Evolutionary conservation across 2,113 vertebrate genomes (phyloP), one percentile per base, ranked within the genome.

Genomic region (Albula glossodonta): DNA sequence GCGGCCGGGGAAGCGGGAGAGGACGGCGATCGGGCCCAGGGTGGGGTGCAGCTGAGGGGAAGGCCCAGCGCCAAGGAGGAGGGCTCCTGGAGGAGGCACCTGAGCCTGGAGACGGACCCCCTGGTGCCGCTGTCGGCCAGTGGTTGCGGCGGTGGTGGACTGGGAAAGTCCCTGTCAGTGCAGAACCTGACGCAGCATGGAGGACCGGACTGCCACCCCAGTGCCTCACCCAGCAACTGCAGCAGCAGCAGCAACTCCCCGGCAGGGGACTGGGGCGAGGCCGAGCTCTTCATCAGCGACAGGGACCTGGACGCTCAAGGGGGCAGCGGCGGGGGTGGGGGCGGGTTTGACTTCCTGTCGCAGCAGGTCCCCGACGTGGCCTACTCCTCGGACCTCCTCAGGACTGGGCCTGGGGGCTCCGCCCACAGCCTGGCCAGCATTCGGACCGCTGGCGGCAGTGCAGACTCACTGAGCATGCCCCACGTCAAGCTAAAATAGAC

Each of bases 241-340:
- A 92, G 91, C 87, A 96, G 97, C 91, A 97, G 96, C 91, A 93
- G 96, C 90, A 96, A 97, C 78, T 96, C 96, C 90, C 96, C 94
- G 93, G 93, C 96, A 93, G 31, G 87, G 41, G 96, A 96, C 86
- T 99, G 98, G 98, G 96, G 95, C 83, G 97, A 98, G 91, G 96
- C 97, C 77, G 96, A 97, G 94, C 96, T 98, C 92, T 98, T 99
- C 93, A 97, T 99, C 94, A 96, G 96, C 11, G 97, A 98, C 91
- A 95, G 97, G 92, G 97, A 99, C 91, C 90, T 96, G 87, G 96
- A 96, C 22, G 87, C 93, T 25, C 96, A 96, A 92, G 90, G 90
- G 63, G 94, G 92, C 89, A 93, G 93, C 31, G 31, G 31, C 31
- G 31, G 31, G 31, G 31, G 0, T 1, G 31, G 31, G 31, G 31